Evolutionary conservation across 2,888 invertebrate species (phyloP).

Genomic region (Drosophila pseudotakahashii): DNA sequence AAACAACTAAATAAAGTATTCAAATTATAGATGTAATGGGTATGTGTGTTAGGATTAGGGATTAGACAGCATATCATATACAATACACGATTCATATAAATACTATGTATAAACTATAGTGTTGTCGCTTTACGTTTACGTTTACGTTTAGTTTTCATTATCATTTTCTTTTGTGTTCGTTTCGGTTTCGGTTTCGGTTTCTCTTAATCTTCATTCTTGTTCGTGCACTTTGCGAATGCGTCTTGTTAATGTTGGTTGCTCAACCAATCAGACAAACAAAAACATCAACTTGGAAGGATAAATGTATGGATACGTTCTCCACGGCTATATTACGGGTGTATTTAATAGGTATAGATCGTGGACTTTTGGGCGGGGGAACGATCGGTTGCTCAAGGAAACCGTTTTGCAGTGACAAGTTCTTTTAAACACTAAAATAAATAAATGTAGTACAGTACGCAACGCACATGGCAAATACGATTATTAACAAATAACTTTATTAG

Average conservation of each 20-base stretch:
- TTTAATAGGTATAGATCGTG: slow-evolving; percentile 7
- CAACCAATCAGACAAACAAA: slow-evolving; percentile 57
- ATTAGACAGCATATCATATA: slow-evolving; percentile 78
- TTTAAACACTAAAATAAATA: slow-evolving; percentile 49
- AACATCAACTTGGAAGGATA: slow-evolving; percentile 74
- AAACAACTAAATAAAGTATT: slow-evolving; percentile 60
- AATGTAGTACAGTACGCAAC: slow-evolving; percentile 50
- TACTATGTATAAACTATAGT: slow-evolving; percentile 71
- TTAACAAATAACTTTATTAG: slow-evolving; percentile 72
- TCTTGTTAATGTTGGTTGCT: slow-evolving; percentile 63
- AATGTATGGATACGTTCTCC: slow-evolving; percentile 30
- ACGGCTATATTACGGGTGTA: slow-evolving; percentile 3
- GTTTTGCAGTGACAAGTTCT: slow-evolving; percentile 42
- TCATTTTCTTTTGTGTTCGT: slow-evolving; percentile 9
- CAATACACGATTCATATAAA: slow-evolving; percentile 68
- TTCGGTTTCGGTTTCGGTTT: slow-evolving; percentile 18
- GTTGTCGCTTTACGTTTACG: slow-evolving; percentile 25
- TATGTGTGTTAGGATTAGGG: slow-evolving; percentile 64
- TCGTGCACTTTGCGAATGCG: slow-evolving; percentile 41
- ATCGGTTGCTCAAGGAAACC: slow-evolving; percentile 54
- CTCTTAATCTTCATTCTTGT: slow-evolving; percentile 15
- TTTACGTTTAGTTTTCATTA: slow-evolving; percentile 23
- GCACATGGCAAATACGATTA: slow-evolving; percentile 53
- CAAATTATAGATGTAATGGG: slow-evolving; percentile 65
- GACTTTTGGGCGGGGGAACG: slow-evolving; percentile 3